A percentile compares a stretch with the other conserved stretches of the same genome.
Evolutionary conservation across 2,888 invertebrate genomes (phyloP).

Genomic region (Heterodera filipjevi): DNA sequence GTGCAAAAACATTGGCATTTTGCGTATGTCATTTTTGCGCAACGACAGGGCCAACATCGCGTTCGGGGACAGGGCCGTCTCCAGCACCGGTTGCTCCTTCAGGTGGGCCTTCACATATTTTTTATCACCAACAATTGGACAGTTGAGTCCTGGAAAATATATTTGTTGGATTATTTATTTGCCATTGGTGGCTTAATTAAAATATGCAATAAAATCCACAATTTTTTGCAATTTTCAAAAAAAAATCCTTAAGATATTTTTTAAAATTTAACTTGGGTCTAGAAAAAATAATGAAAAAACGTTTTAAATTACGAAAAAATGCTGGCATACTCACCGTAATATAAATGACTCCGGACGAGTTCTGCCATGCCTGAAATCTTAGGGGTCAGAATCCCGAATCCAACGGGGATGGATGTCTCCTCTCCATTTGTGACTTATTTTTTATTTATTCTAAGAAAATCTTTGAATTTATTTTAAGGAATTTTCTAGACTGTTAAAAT

Average conservation of each 20-base stretch:
- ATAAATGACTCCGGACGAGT: conserved; percentile 46
- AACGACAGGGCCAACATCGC: conserved; percentile 4
- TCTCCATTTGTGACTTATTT: no score
- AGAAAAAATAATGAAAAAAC: not conserved
- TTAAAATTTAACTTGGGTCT: no score
- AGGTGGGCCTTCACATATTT: conserved; percentile 39
- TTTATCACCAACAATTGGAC: conserved; percentile 46
- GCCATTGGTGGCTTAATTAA: not conserved
- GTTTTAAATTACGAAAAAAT: not conserved
- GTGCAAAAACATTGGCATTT: conserved; percentile 48
- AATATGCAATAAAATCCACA: no score
- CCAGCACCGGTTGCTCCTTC: not conserved
- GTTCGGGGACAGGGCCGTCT: not conserved
- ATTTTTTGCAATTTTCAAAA: no score
- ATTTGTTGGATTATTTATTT: not conserved
- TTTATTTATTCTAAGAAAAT: no score
- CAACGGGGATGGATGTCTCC: no score
- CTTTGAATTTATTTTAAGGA: no score
- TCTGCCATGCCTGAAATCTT: conserved; percentile 28
- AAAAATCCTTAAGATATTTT: not conserved
- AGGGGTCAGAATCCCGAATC: no score
- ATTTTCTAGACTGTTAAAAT: no score
- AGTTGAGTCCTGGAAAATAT: conserved; percentile 35
- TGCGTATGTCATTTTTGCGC: conserved; percentile 24
- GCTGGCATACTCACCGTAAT: conserved; percentile 28